Percentiles rank a stretch among this genome's conserved stretches.
phyloP scores from a whole-genome alignment of 2,888 invertebrate species.

The Melinaea menophilus region DNA sequence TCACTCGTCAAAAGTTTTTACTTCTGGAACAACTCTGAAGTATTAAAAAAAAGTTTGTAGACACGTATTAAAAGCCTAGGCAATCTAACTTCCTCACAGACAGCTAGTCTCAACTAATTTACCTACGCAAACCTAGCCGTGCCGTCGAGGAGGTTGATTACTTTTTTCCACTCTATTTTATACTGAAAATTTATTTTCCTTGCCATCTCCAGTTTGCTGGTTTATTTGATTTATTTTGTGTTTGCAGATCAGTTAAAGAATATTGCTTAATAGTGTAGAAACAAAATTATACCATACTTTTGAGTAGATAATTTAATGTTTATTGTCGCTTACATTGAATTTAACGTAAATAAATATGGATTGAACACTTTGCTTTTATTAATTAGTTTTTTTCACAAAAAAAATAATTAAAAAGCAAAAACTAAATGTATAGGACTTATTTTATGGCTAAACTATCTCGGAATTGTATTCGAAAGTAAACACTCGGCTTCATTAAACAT shows the following conservation, averaged over 20 bases:
- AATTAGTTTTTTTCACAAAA: too few species aligned
- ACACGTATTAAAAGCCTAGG: constrained; percentile 50
- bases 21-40: neutral
- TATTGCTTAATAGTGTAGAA: too few species aligned
- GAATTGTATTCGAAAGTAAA: constrained; percentile 44
- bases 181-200: constrained; percentile 35
- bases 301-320: too few species aligned
- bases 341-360: too few species aligned
- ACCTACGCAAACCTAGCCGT: constrained; percentile 43
- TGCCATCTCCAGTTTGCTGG: constrained; percentile 29
- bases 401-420: too few species aligned
- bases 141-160: constrained; percentile 42
- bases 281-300: too few species aligned
- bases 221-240: constrained; percentile 31
- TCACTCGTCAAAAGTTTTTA: too few species aligned
- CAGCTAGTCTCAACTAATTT: constrained; percentile 53
- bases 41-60: constrained; percentile 24
- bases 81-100: constrained; percentile 64
- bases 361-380: too few species aligned
- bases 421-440: constrained; percentile 28
- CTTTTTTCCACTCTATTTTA: constrained; percentile 44
- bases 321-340: too few species aligned
- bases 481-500: constrained; percentile 44
- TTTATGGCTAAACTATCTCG: constrained; percentile 40
- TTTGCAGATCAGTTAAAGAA: too few species aligned